phyloP scores from a whole-genome alignment of 2,888 invertebrate species.

The Axea sp. region DNA sequence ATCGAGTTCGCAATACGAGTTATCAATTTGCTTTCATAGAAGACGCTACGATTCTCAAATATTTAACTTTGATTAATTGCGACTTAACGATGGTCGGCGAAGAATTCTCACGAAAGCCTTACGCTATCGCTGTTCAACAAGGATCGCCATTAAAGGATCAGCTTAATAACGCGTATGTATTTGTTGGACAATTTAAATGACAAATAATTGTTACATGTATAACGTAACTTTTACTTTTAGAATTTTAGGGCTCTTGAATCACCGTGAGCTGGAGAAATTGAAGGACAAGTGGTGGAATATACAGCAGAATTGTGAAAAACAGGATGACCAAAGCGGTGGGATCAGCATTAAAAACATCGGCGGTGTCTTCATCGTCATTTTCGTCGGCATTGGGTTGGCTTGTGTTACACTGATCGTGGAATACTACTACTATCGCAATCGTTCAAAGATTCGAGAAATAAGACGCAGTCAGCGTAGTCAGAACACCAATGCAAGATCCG shows the following conservation, averaged over 20 bases:
- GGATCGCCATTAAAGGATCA: conserved; percentile 96
- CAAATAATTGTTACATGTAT: too few species aligned
- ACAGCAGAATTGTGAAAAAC: conserved; percentile 91
- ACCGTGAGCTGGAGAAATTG: conserved; percentile 91
- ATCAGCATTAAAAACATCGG: conserved; percentile 99
- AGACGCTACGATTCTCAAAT: conserved; percentile 95
- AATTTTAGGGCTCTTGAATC: conserved; percentile 29
- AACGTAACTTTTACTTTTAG: conserved; percentile 13
- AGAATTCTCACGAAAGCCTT: conserved; percentile 98
- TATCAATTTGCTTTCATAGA: conserved; percentile 96
- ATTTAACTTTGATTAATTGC: conserved; percentile 89
- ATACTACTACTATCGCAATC: conserved; percentile 95
- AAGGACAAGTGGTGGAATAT: conserved; percentile 99
- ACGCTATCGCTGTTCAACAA: conserved; percentile 97
- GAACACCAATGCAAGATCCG: conserved; percentile 22
- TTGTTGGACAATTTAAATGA: too few species aligned
- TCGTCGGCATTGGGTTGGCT: conserved; percentile 95
- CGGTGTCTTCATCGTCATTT: conserved; percentile 98
- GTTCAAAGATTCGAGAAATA: conserved; percentile 80
- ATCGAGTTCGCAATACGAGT: conserved; percentile 86
- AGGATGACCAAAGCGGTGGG: conserved; percentile 96
- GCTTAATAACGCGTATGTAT: conserved; percentile 95
- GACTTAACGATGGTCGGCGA: conserved; percentile 96
- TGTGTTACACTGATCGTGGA: conserved; percentile 95
- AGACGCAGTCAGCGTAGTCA: conserved; percentile 25